Evolutionary conservation across 2,797 vertebrate species (phyloP), one percentile per base, ranked within the genome.

Genomic region (Apodemus agrarius): DNA sequence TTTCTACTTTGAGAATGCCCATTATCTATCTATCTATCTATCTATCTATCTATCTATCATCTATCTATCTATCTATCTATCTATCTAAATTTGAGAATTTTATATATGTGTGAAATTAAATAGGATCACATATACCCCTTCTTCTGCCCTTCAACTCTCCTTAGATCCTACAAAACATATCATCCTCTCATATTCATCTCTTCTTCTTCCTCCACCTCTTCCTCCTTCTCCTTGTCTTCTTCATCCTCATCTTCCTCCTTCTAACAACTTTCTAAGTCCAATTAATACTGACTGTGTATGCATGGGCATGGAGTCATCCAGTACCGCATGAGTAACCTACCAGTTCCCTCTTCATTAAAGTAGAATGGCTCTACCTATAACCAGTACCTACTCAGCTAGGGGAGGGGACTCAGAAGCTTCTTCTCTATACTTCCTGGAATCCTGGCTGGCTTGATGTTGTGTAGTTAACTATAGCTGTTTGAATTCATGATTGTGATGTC

Each of bases 1-100:
- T 93, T 80, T 94, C 72, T 93, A 54, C 40, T 69, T 92, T 26
- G 1, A 78, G 34, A 79, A 83, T 31, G n/a, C 29, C 5, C 17
- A 6, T 67, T 86, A 52, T 87, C 82, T 34, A 54, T 54, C 52
- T 54, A 54, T 54, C 13, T 49, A 9, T 49, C 49, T 49, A 9
- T 49, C 8, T 49, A 49, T 49, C 49, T 49, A 49, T 49, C 49
- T 49, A 49, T 49, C 49, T 49, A 49, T 49, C 49, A 49, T 49
- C 49, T 49, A 49, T 49, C 49, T 49, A 49, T 49, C 49, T 49
- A 49, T 49, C 46, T 49, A 49, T 49, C 46, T 49, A 6, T 49
- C 46, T 49, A 6, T 49, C 46, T 49, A n/a, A n/a, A n/a, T n/a
- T 46, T 37, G 26, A 43, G 14, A 61, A 61, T 63, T 63, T 63